Base-by-base conservation (phyloP, 2,888 invertebrate genomes). In the Dicranocentrus wangi region DNA sequence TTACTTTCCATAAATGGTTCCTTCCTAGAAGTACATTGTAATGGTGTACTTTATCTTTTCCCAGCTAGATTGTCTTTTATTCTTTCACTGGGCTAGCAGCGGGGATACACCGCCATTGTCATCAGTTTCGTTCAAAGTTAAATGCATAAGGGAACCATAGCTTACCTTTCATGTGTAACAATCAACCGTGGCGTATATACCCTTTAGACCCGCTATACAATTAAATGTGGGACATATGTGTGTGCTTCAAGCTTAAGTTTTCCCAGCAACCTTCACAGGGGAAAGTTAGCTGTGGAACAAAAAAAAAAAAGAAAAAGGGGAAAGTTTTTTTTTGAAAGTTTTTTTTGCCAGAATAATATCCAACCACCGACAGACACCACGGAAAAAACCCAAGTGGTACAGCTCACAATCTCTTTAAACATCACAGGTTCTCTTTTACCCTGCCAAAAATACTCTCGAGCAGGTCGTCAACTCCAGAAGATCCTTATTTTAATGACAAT, bases 401-500 rank as follows among this genome's bases (percentile, higher is more conserved):
- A n/a, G n/a, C n/a, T n/a, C n/a, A 47, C 15, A 47, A 47, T 58
- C 58, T 58, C 28, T 32, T 61, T 28, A 61, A 61, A 28, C 32
- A 32, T 61, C n/a, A n/a, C n/a, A n/a, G 32, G n/a, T 32, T 55
- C 47, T n/a, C 25, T 51, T 58, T 51, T 51, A 7, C 58, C 28
- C 32, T 61, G 61, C 61, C 61, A 61, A 61, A 28, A 61, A 55
- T 7, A 55, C 55, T 21, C 23, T 55, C 55, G 23, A 55, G 55
- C 21, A 61, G 61, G 61, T 61, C 61, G 61, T 61, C 61, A 61
- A 61, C 61, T 61, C 61, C 61, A 61, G 61, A 61, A 32, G 61
- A 28, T 61, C 61, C 61, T 61, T 61, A 61, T 61, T 61, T 61
- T 61, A 61, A 61, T 61, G 61, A 61, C 61, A 61, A 61, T 61